phyloP scores from a whole-genome alignment of 2,888 invertebrate species.

The Mantis religiosa region DNA sequence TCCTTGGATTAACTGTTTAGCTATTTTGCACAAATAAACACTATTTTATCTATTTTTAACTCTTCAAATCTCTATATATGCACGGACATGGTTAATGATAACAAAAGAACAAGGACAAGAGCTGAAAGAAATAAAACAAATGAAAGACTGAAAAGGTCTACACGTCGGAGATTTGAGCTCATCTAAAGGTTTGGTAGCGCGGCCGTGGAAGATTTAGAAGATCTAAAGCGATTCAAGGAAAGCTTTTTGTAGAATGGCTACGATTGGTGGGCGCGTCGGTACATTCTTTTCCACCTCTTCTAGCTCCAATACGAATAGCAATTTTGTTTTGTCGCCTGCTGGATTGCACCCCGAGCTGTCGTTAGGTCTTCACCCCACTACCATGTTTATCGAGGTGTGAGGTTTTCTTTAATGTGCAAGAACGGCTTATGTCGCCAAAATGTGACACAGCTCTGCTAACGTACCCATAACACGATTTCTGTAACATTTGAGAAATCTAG shows the following conservation, averaged over 20 bases:
- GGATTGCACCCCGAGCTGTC: slow-evolving; percentile 10
- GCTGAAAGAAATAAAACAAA: background rate
- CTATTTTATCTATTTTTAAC: too few species aligned
- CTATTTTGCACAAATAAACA: too few species aligned
- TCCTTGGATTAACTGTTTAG: too few species aligned
- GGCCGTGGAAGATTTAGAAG: background rate
- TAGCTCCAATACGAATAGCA: slow-evolving; percentile 11
- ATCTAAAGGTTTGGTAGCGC: background rate
- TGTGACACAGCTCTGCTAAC: too few species aligned
- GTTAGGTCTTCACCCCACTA: background rate
- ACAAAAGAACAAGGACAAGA: background rate
- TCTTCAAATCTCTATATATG: too few species aligned
- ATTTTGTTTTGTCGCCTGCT: slow-evolving; percentile 12
- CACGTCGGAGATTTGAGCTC: background rate
- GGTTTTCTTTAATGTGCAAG: background rate
- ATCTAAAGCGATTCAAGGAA: background rate
- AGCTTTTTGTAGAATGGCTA: background rate
- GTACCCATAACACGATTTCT: too few species aligned
- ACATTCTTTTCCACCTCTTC: background rate
- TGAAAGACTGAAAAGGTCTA: background rate
- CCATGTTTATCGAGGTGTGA: slow-evolving; percentile 12
- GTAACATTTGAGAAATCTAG: too few species aligned
- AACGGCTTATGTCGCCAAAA: background rate
- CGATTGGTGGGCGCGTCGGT: background rate
- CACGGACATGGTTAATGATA: too few species aligned